Percentiles rank a stretch among this genome's conserved stretches.
Conservation (phyloP, 2,888 invertebrate species). For the Dorcus parallelipipedus region DNA sequence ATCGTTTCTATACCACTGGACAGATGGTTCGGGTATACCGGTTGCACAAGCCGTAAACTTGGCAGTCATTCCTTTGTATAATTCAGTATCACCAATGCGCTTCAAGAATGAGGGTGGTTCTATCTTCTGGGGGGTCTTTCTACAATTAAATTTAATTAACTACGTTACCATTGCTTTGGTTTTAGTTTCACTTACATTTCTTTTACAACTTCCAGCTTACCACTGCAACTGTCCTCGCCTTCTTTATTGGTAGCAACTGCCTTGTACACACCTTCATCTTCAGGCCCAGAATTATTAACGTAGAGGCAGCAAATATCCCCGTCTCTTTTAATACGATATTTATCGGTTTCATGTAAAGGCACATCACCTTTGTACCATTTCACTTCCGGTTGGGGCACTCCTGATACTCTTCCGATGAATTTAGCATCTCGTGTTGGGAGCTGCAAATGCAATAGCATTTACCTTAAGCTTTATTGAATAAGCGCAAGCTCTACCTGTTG, state of each 20-base stretch:
- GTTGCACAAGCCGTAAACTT: conserved; percentile 92
- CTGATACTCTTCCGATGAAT: conserved; percentile 75
- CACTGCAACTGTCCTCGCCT: conserved; percentile 73
- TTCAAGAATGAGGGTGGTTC: conserved; percentile 88
- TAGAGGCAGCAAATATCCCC: conserved; percentile 77
- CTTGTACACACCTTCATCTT: conserved; percentile 71
- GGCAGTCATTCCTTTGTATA: conserved; percentile 82
- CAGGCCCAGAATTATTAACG: conserved; percentile 63
- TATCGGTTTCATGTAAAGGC: conserved; percentile 65
- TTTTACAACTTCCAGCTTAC: conserved; percentile 72
- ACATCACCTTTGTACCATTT: conserved; percentile 84
- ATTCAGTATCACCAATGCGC: conserved; percentile 83
- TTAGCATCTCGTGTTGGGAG: conserved; percentile 76
- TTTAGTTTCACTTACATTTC: conserved; percentile 64
- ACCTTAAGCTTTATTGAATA: not conserved
- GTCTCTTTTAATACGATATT: conserved; percentile 73
- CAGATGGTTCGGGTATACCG: conserved; percentile 83
- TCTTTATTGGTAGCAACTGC: conserved; percentile 78
- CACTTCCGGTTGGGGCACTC: conserved; percentile 80
- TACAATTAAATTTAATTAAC: conserved; percentile 39
- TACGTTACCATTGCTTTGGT: not conserved
- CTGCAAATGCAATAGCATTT: conserved; percentile 41
- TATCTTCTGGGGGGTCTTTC: conserved; percentile 68
- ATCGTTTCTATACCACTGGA: conserved; percentile 82
- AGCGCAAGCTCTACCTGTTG: conserved; percentile 53